Percentiles rank a stretch among this genome's conserved stretches.
phyloP scores from a whole-genome alignment of 2,113 vertebrate genomes.

The Leucopsar rothschildi region DNA sequence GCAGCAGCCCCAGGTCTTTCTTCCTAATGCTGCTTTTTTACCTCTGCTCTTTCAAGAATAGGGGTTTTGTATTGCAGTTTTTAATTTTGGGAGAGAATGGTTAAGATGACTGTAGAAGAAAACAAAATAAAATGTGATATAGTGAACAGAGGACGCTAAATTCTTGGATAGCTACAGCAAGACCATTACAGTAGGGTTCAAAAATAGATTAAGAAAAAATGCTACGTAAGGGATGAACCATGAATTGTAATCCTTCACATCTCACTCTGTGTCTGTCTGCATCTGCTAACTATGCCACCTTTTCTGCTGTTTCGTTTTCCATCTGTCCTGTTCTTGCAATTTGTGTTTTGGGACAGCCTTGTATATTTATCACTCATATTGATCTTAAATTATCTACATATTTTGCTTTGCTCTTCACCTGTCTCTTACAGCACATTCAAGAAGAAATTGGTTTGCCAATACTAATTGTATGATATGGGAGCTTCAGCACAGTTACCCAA shows the following conservation, averaged over 20 bases:
- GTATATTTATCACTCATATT: neutral
- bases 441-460: neutral
- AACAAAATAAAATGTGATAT: neutral
- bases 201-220: neutral
- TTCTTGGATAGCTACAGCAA: neutral
- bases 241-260: neutral
- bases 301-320: neutral
- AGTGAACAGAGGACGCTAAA: neutral
- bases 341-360: constrained; percentile 14
- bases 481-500: neutral
- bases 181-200: neutral
- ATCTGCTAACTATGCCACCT: neutral
- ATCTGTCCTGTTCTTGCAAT: constrained; percentile 2
- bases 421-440: neutral
- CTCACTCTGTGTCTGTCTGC: neutral
- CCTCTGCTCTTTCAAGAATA: neutral
- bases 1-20: neutral
- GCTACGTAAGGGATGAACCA: neutral
- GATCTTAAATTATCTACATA: neutral
- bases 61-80: neutral
- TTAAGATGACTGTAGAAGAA: neutral
- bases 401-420: neutral
- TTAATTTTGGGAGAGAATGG: neutral
- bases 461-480: neutral
- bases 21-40: neutral